These are phyloP conservation scores for Vanessa cardui DNA, from an alignment of 2,888 invertebrate genomes.

Conservation along the genomic window DNA sequence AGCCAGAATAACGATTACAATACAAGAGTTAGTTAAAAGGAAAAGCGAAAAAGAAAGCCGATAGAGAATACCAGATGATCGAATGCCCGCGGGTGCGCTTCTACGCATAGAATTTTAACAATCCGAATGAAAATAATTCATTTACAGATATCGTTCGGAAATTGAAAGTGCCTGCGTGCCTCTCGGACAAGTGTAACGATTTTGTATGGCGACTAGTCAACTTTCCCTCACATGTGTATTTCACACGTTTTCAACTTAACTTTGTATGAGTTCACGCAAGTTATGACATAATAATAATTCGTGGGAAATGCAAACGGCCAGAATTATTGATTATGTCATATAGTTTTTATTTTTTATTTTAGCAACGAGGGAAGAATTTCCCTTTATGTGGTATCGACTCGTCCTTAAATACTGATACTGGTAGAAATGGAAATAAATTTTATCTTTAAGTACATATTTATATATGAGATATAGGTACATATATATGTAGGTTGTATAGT, in stretches of 20 bases:
- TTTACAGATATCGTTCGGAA: slow-evolving; percentile 12
- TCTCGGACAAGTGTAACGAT: slow-evolving; percentile 16
- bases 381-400: too few relatives aligned
- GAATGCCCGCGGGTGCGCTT: slow-evolving; percentile 17
- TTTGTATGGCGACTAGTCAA: slow-evolving; percentile 24
- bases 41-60: slow-evolving; percentile 9
- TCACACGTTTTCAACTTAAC: slow-evolving; percentile 71
- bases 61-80: slow-evolving; percentile 11
- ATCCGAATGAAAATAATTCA: slow-evolving; percentile 16
- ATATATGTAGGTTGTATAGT: too few relatives aligned
- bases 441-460: too few relatives aligned
- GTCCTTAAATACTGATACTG: too few relatives aligned
- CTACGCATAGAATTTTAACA: slow-evolving; percentile 11
- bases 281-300: slow-evolving; percentile 48
- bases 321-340: not conserved
- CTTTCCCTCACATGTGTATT: slow-evolving; percentile 69
- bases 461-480: too few relatives aligned
- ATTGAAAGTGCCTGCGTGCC: slow-evolving; percentile 26
- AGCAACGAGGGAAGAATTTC: too few relatives aligned
- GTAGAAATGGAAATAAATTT: too few relatives aligned
- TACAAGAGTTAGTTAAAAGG: not conserved
- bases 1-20: not conserved
- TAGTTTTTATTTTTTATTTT: not conserved
- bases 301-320: slow-evolving; percentile 39
- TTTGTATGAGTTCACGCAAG: slow-evolving; percentile 45